phyloP scores from a whole-genome alignment of 2,888 invertebrate genomes.

The Clusia tigrina region DNA sequence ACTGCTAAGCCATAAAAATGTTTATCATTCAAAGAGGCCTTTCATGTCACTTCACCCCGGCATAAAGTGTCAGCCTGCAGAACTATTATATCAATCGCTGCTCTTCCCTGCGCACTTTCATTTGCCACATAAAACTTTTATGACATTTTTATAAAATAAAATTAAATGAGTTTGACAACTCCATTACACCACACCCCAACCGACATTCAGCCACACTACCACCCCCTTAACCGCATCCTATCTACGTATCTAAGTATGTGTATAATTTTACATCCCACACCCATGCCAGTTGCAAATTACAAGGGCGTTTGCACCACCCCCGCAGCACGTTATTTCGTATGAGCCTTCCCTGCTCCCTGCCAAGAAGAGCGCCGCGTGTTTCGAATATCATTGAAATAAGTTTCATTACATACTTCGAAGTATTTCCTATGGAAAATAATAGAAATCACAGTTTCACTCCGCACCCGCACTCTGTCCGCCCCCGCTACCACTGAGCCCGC shows the following conservation, averaged over 20 bases:
- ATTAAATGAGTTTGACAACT: constrained; percentile 5
- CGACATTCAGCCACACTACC: neutral
- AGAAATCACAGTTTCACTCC: constrained; percentile 3
- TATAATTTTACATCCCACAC: no score
- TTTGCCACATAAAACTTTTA: neutral
- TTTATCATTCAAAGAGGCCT: no score
- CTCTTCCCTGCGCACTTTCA: neutral
- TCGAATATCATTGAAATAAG: neutral
- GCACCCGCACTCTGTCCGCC: no score
- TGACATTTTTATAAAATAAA: neutral
- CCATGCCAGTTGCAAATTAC: neutral
- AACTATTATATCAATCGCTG: no score
- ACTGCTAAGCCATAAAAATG: no score
- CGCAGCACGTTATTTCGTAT: no score
- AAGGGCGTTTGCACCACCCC: constrained; percentile 3
- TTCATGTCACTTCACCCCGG: neutral
- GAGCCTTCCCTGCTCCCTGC: neutral
- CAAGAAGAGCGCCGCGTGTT: neutral
- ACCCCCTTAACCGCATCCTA: neutral
- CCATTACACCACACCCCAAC: neutral
- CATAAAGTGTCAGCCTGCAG: no score
- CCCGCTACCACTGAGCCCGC: no score
- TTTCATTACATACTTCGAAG: neutral
- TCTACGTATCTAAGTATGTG: no score
- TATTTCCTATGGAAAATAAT: neutral